These are phyloP conservation scores for Monochamus saltuarius DNA, from an alignment of 1,140 invertebrate genomes.

Conservation along the genomic window DNA sequence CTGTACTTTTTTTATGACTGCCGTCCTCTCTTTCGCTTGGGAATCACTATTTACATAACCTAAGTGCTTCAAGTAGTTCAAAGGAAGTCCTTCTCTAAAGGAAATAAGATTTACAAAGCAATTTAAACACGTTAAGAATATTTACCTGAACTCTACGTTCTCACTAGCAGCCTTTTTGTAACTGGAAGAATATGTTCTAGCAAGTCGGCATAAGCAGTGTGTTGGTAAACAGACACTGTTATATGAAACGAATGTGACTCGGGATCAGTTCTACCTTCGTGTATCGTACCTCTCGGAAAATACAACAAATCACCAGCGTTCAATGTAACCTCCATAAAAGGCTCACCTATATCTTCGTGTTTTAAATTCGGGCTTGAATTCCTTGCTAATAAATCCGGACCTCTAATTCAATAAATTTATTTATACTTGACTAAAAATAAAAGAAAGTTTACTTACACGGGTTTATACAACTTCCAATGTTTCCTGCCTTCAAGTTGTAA, in stretches of 20 bases:
- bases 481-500: slow-evolving; percentile 96
- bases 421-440: not conserved
- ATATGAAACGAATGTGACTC: slow-evolving; percentile 86
- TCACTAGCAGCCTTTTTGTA: slow-evolving; percentile 70
- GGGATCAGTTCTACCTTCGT: slow-evolving; percentile 80
- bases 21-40: slow-evolving; percentile 53
- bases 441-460: slow-evolving; percentile 54
- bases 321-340: slow-evolving; percentile 79
- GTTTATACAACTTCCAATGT: slow-evolving; percentile 88
- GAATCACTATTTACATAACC: slow-evolving; percentile 66
- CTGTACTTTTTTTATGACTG: slow-evolving; percentile 62
- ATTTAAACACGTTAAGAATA: slow-evolving; percentile 41
- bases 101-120: no score
- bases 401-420: slow-evolving; percentile 32
- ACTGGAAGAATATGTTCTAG: slow-evolving; percentile 77
- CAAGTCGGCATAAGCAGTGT: slow-evolving; percentile 86
- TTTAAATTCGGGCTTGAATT: slow-evolving; percentile 82
- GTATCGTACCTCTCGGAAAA: slow-evolving; percentile 89
- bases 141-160: slow-evolving; percentile 70
- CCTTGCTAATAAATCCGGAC: slow-evolving; percentile 69
- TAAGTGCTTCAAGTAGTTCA: slow-evolving; percentile 72
- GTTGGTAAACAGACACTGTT: slow-evolving; percentile 89
- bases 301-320: slow-evolving; percentile 90
- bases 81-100: slow-evolving; percentile 73
- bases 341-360: slow-evolving; percentile 74